phyloP scores from a whole-genome alignment of 2,797 vertebrate species.

The Enteromius paludinosus region DNA sequence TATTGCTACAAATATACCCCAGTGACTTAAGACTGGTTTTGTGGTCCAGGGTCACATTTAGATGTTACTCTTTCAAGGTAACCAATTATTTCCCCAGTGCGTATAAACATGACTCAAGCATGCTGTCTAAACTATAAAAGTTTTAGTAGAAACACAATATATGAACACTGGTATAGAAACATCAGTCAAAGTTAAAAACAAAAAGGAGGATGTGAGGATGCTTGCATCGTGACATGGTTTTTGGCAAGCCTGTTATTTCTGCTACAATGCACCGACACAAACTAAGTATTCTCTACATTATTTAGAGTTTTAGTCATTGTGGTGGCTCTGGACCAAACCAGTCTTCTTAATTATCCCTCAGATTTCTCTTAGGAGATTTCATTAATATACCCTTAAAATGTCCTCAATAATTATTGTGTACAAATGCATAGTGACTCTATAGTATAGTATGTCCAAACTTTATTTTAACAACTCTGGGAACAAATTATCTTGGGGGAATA shows the following conservation, averaged over 20 bases:
- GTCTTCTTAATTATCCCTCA: background rate
- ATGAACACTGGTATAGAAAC: background rate
- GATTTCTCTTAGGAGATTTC: background rate
- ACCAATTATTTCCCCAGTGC: background rate
- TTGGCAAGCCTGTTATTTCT: conserved; percentile 5
- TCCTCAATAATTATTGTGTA: background rate
- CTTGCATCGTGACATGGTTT: background rate
- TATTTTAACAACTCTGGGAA: background rate
- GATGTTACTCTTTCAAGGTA: background rate
- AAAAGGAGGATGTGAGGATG: background rate
- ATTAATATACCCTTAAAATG: background rate
- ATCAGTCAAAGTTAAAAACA: background rate
- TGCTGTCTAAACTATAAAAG: background rate
- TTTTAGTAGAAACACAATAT: background rate
- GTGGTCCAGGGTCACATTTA: background rate
- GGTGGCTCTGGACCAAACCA: background rate
- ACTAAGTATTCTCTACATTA: conserved; percentile 12
- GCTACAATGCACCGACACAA: background rate
- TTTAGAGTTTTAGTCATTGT: background rate
- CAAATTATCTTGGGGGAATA: conserved; percentile 15
- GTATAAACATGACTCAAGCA: background rate
- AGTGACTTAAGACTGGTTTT: too few species aligned
- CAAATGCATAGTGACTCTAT: background rate
- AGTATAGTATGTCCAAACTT: background rate
- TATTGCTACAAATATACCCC: too few species aligned